Percentiles rank a stretch among this genome's conserved stretches.
phyloP scores from a whole-genome alignment of 53 echinoderm and acorn worm genomes.

The Temnopleurus reevesii region DNA sequence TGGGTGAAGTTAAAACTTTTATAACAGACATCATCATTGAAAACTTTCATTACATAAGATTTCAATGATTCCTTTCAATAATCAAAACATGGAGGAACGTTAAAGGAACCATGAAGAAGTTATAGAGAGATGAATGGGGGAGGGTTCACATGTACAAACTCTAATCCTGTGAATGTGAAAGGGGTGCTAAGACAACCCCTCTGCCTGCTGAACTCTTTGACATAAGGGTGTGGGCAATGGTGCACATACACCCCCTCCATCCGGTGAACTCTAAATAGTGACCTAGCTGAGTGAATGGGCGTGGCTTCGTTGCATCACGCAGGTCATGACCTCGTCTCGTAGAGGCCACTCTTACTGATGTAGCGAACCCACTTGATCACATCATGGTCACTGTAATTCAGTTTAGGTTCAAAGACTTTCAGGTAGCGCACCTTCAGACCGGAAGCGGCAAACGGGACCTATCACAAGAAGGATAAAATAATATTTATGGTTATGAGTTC shows the following conservation, averaged over 20 bases:
- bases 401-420: conserved; percentile 99
- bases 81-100: no score
- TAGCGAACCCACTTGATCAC: conserved; percentile 99
- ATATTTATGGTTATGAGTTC: no score
- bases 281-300: neutral
- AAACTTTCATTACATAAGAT: no score
- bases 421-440: conserved; percentile 99
- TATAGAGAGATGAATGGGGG: no score
- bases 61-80: no score
- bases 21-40: no score
- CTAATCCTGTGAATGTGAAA: neutral
- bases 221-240: no score
- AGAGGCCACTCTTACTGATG: conserved; percentile 98
- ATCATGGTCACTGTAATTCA: conserved; percentile 99
- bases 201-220: neutral
- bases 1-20: no score
- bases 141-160: conserved; percentile 8
- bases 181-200: neutral
- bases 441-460: conserved; percentile 99
- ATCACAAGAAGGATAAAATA: neutral
- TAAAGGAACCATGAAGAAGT: no score
- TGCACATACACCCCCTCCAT: neutral
- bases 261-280: neutral
- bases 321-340: conserved; percentile 97
- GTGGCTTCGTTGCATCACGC: conserved; percentile 49